Evolutionary conservation across 2,888 invertebrate species (phyloP).

Genomic region (Leptinotarsa peninsularis): DNA sequence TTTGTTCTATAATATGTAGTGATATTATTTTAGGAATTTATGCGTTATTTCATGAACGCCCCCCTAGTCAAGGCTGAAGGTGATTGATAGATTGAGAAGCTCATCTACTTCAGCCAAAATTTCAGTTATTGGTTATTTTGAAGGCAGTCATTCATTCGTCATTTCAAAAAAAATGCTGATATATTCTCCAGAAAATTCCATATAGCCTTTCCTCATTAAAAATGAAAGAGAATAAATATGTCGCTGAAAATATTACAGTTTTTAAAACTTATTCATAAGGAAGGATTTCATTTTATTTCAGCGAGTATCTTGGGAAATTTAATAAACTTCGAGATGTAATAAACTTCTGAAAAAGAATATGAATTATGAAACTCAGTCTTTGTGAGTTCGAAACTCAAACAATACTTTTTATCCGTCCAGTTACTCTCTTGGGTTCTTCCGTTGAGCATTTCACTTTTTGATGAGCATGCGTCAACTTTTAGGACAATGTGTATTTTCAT

Average conservation of each 20-base stretch:
- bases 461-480: not conserved
- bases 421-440: not conserved
- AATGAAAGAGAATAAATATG: not conserved
- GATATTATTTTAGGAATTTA: too few species aligned
- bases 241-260: not conserved
- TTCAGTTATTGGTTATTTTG: too few species aligned
- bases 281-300: not conserved
- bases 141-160: too few species aligned
- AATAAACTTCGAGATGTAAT: constrained; percentile 15
- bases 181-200: too few species aligned
- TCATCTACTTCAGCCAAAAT: too few species aligned
- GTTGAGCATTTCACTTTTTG: not conserved
- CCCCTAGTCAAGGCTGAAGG: too few species aligned
- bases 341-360: constrained; percentile 11
- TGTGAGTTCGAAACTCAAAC: constrained; percentile 4
- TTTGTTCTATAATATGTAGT: too few species aligned
- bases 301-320: constrained; percentile 22
- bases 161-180: too few species aligned
- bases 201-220: too few species aligned
- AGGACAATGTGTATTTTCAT: too few species aligned
- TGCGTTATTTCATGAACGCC: too few species aligned
- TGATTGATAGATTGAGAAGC: too few species aligned
- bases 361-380: not conserved
- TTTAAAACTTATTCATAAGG: not conserved
- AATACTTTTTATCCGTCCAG: not conserved